Conservation (phyloP, 53 echinoderm and acorn worm genomes). For the Paracentrotus lividus region DNA sequence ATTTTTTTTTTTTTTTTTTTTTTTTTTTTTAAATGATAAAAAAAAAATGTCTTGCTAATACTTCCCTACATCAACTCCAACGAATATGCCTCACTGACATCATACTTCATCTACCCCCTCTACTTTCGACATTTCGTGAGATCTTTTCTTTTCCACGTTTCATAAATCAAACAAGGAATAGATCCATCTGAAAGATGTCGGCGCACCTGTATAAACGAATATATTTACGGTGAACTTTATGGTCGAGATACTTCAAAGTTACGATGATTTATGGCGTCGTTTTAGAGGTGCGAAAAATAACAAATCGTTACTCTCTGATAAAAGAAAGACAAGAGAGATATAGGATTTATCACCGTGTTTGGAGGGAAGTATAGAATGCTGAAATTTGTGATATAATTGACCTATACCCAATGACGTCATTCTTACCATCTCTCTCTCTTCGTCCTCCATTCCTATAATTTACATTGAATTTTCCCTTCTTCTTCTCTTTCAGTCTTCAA, state of each 20-base stretch:
- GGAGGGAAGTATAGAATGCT: constrained; percentile 43
- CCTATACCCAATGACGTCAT: constrained; percentile 57
- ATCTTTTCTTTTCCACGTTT: constrained; percentile 8
- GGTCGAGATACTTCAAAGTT: constrained; percentile 34
- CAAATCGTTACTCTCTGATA: constrained; percentile 68
- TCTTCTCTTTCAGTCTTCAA: neutral
- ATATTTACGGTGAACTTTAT: constrained; percentile 61
- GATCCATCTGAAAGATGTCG: neutral
- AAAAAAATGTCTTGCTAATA: too few relatives aligned
- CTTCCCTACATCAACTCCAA: too few relatives aligned
- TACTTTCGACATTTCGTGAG: constrained; percentile 3
- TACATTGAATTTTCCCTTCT: neutral
- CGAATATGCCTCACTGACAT: too few relatives aligned
- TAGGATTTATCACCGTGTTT: constrained; percentile 56
- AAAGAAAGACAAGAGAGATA: constrained; percentile 40
- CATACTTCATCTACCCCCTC: neutral
- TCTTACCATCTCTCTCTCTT: neutral
- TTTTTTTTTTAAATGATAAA: too few relatives aligned
- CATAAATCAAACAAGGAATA: neutral
- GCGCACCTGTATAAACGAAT: constrained; percentile 67
- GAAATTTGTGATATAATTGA: constrained; percentile 16
- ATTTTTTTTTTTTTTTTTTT: too few relatives aligned
- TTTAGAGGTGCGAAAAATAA: constrained; percentile 64
- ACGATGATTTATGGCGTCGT: constrained; percentile 56
- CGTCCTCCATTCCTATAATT: neutral